These are phyloP conservation scores for Julus scandinavius DNA, from an alignment of 2,888 invertebrate species.

Conservation along the genomic window DNA sequence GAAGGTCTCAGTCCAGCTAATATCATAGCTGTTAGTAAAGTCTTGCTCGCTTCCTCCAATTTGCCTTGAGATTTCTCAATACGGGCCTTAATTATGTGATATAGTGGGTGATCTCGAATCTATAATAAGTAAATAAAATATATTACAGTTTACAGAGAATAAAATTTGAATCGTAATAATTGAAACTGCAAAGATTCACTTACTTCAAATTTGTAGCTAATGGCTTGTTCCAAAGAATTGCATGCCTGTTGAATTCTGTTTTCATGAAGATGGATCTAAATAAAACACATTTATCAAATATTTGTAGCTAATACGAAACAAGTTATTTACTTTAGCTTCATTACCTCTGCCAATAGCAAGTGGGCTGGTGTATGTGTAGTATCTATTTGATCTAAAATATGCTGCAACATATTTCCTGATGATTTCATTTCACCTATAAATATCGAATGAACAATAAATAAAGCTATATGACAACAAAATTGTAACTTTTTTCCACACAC, in stretches of 20 bases:
- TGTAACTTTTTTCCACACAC: neutral
- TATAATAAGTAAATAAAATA: constrained; percentile 59
- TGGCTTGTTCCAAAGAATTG: constrained; percentile 86
- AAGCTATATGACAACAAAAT: neutral
- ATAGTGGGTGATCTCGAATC: constrained; percentile 88
- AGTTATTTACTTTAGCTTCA: no score
- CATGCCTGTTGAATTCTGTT: constrained; percentile 78
- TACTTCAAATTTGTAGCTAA: constrained; percentile 90
- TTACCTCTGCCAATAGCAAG: constrained; percentile 76
- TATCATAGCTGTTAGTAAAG: constrained; percentile 79
- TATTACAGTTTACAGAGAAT: neutral
- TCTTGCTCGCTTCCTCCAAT: constrained; percentile 77
- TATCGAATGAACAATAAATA: constrained; percentile 11
- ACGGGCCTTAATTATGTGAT: constrained; percentile 85
- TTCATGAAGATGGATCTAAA: constrained; percentile 77
- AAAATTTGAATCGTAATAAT: no score
- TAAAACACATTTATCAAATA: neutral
- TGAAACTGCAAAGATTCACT: neutral
- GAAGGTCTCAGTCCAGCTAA: constrained; percentile 71
- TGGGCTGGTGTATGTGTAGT: constrained; percentile 85
- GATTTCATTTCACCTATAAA: constrained; percentile 76
- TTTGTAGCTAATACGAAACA: no score
- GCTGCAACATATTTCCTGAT: constrained; percentile 78
- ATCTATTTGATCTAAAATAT: constrained; percentile 78
- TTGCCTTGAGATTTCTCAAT: constrained; percentile 81